Base-by-base conservation (phyloP, 2,888 invertebrate genomes). In the Germaria angustata region DNA sequence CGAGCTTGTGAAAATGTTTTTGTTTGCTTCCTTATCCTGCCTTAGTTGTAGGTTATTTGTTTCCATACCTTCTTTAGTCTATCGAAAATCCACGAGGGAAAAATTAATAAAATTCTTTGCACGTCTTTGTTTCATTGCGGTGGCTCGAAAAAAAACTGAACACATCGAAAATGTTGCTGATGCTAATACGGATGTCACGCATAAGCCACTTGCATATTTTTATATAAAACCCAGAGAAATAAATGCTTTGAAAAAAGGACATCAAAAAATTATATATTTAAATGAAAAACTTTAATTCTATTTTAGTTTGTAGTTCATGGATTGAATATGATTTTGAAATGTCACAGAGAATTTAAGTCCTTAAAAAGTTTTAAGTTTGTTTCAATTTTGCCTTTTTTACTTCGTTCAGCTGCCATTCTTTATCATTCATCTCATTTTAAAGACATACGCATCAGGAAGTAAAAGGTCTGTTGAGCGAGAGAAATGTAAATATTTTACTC, bases 71-170 rank as follows among this genome's bases (percentile, higher is more conserved):
- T 41, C 32, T 46, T 6, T 7, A 53, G 0, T 36, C 2, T 61
- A 63, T 71, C 57, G 65, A 66, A 63, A 53, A 66, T 51, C 59
- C 66, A 68, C 61, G 44, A 57, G 11, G 69, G 51, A 17, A 65
- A 57, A 80, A 71, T 65, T 80, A 80, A 71, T 76, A 66, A 80
- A 65, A 80, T 80, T 80, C 80, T 69, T 57, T 34, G 46, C 80
- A 80, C 80, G 80, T 84, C 78, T 76, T 72, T 55, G 71, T 65
- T 65, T 59, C 9, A 28, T 61, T 57, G 63, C n/a, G 24, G 20
- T 8, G 11, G n/a, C 7, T 24, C 17, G n/a, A 7, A 6, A 13
- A 34, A 15, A n/a, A 57, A 39, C 34, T 51, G 8, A 59, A 36
- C 53, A 59, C n/a, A 20, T 75, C 46, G 39, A 63, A 68, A 75